phyloP scores from a whole-genome alignment of 1,140 invertebrate genomes.

The Homalodisca vitripennis region DNA sequence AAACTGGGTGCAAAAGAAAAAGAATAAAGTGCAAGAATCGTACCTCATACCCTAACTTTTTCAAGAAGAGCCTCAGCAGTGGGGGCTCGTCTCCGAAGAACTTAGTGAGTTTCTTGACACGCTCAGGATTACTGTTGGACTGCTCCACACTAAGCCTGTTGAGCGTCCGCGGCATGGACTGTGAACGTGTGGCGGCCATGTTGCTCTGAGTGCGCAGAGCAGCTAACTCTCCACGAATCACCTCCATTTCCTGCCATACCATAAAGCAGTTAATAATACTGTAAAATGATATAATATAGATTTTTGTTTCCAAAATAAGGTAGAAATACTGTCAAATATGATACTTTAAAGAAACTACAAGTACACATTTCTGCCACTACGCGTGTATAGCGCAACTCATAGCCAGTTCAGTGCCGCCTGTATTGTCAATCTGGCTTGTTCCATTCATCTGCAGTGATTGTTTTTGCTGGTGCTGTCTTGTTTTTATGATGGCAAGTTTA shows the following conservation, averaged over 20 bases:
- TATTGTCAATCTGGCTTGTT: too few species aligned
- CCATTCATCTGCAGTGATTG: too few species aligned
- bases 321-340: background rate
- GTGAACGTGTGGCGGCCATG: slow-evolving; percentile 53
- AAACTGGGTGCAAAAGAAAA: too few species aligned
- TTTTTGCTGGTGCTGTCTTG: too few species aligned
- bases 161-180: slow-evolving; percentile 50
- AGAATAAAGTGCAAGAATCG: slow-evolving; percentile 36
- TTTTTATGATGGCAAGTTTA: too few species aligned
- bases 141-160: slow-evolving; percentile 48
- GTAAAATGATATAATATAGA: background rate
- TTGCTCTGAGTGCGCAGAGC: slow-evolving; percentile 69
- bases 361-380: too few species aligned
- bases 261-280: background rate
- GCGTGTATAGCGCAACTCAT: too few species aligned
- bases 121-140: slow-evolving; percentile 67
- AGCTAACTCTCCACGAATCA: slow-evolving; percentile 78
- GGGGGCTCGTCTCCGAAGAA: slow-evolving; percentile 94
- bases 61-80: slow-evolving; percentile 82
- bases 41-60: slow-evolving; percentile 93
- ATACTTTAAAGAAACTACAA: too few species aligned
- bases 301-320: background rate
- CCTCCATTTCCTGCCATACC: slow-evolving; percentile 77
- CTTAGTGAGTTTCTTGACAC: slow-evolving; percentile 81
- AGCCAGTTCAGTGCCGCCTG: too few species aligned